Evolutionary conservation across 2,113 vertebrate species (phyloP).

Genomic region (Tamias sibiricus): DNA sequence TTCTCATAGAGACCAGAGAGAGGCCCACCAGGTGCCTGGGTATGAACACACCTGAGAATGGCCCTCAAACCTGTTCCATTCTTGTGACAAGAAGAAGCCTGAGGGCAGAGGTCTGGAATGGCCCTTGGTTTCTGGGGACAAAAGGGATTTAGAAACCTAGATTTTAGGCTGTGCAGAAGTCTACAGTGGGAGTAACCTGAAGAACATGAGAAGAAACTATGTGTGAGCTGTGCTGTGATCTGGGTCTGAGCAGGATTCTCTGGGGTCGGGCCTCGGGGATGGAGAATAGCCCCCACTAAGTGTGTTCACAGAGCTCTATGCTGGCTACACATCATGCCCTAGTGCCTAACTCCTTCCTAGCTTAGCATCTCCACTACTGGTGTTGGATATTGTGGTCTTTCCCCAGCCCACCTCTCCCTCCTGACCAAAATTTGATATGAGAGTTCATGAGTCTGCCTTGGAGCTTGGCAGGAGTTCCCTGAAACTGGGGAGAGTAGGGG

Average conservation of each 20-base stretch:
- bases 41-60: too few relatives aligned
- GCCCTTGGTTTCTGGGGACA: neutral
- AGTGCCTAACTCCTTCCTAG: neutral
- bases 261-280: too few relatives aligned
- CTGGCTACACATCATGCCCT: too few relatives aligned
- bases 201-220: neutral
- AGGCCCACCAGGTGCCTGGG: too few relatives aligned
- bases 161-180: neutral
- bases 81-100: too few relatives aligned
- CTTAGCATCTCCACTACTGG: neutral
- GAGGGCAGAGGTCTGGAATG: too few relatives aligned
- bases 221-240: neutral
- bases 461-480: neutral
- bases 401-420: neutral
- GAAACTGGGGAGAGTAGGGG: neutral
- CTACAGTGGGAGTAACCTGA: neutral
- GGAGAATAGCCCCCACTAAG: too few relatives aligned
- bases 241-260: neutral
- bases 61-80: too few relatives aligned
- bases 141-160: neutral
- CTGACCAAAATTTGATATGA: neutral
- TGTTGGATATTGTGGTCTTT: neutral
- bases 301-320: too few relatives aligned
- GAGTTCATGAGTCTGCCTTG: neutral
- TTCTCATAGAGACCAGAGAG: too few relatives aligned